Conservation (phyloP, 2,113 vertebrate genomes). For the Eulemur rufifrons region DNA sequence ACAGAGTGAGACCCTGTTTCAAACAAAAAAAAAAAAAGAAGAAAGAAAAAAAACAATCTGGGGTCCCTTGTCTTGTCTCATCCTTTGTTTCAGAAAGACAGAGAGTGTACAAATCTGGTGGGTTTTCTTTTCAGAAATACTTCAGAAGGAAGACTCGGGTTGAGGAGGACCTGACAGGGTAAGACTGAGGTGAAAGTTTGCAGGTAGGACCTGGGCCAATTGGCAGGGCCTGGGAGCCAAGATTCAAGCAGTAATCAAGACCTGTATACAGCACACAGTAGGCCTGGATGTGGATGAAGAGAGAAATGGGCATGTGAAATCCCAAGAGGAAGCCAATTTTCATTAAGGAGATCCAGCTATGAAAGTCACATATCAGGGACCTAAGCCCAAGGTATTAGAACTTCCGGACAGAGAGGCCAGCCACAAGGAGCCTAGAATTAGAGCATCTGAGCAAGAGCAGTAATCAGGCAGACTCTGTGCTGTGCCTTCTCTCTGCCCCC, state of each 20-base stretch:
- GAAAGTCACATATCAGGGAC: not conserved
- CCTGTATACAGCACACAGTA: not conserved
- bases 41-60: not conserved
- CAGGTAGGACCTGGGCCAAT: not conserved
- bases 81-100: conserved; percentile 33
- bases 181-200: not conserved
- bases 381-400: not conserved
- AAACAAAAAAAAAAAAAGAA: too few species aligned
- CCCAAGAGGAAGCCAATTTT: not conserved
- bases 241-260: not conserved
- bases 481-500: not conserved
- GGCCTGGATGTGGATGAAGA: not conserved
- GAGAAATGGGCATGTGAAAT: not conserved
- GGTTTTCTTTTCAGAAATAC: conserved; percentile 14
- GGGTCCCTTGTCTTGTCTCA: not conserved
- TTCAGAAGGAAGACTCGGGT: conserved; percentile 23
- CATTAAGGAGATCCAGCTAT: not conserved
- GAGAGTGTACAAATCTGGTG: not conserved
- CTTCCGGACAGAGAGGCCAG: not conserved
- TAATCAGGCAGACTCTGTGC: not conserved
- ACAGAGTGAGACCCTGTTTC: too few species aligned
- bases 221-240: not conserved
- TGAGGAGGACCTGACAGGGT: not conserved
- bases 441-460: not conserved
- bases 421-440: not conserved